phyloP scores from a whole-genome alignment of 30 jellyfish, hydroid and myxozoan genomes.

The Catostylus mosaicus region DNA sequence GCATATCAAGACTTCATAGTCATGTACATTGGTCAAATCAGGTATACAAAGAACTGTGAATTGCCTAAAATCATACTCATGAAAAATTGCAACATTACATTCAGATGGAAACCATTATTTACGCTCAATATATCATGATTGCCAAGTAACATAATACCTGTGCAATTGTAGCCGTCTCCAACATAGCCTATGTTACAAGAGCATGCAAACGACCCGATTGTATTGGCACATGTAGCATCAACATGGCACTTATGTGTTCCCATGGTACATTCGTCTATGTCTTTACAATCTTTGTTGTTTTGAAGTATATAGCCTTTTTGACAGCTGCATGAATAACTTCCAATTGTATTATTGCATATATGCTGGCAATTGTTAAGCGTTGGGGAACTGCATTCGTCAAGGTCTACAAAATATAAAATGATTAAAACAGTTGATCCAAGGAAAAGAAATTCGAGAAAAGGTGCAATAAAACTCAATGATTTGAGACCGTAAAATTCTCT shows the following conservation, averaged over 20 bases:
- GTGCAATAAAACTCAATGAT: too few relatives aligned
- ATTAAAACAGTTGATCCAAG: too few relatives aligned
- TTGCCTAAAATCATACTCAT: too few relatives aligned
- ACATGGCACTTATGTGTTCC: background rate
- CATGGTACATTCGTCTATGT: constrained; percentile 13
- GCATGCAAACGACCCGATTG: background rate
- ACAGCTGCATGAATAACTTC: constrained; percentile 5
- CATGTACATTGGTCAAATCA: too few relatives aligned
- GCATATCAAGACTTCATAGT: too few relatives aligned
- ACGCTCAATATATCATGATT: too few relatives aligned
- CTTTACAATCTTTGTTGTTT: background rate
- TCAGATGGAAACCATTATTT: too few relatives aligned
- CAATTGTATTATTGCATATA: background rate
- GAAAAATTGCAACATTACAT: too few relatives aligned
- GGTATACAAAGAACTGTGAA: too few relatives aligned
- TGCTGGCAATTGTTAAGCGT: background rate
- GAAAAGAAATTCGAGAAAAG: too few relatives aligned
- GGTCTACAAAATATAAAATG: background rate
- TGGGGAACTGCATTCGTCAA: constrained; percentile 1
- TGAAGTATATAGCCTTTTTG: background rate
- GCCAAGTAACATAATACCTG: constrained; percentile 5
- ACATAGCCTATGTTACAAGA: constrained; percentile 1
- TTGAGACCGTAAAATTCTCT: too few relatives aligned
- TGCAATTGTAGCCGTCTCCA: constrained; percentile 14
- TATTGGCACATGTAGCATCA: background rate